phyloP scores from a whole-genome alignment of 1,140 invertebrate genomes.

The Helicoverpa zea region DNA sequence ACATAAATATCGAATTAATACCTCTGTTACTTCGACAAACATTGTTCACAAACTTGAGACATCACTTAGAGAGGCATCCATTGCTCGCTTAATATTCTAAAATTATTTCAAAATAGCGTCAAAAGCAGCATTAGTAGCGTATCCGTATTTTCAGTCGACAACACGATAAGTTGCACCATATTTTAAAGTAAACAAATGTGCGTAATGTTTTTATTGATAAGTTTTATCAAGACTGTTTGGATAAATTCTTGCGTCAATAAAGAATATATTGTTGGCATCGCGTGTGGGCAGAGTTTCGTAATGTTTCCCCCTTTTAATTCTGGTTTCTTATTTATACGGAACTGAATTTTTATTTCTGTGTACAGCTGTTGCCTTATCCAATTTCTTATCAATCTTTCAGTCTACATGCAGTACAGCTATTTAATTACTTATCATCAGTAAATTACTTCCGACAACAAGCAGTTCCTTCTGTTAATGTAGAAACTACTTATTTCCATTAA shows the following conservation, averaged over 20 bases:
- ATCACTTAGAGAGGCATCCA: background rate
- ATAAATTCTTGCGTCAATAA: conserved; percentile 29
- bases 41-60: background rate
- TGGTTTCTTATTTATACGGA: background rate
- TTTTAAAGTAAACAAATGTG: conserved; percentile 26
- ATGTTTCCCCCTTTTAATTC: background rate
- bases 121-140: background rate
- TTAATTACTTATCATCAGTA: background rate
- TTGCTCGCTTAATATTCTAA: background rate
- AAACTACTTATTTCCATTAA: background rate
- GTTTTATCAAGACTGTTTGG: conserved; percentile 2
- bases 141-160: background rate
- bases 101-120: background rate
- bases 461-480: too few species aligned
- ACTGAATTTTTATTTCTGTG: background rate
- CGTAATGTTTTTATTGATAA: conserved; percentile 36
- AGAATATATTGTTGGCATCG: background rate
- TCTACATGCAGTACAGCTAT: background rate
- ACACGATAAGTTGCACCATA: background rate
- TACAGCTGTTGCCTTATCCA: background rate
- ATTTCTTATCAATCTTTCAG: too few species aligned
- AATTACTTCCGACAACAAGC: background rate
- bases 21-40: background rate
- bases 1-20: too few species aligned
- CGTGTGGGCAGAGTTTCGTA: conserved; percentile 6